Evolutionary conservation across 92 coral and sea anemone species (phyloP), one percentile per base, ranked within the genome.

Genomic region (Metridium senile): DNA sequence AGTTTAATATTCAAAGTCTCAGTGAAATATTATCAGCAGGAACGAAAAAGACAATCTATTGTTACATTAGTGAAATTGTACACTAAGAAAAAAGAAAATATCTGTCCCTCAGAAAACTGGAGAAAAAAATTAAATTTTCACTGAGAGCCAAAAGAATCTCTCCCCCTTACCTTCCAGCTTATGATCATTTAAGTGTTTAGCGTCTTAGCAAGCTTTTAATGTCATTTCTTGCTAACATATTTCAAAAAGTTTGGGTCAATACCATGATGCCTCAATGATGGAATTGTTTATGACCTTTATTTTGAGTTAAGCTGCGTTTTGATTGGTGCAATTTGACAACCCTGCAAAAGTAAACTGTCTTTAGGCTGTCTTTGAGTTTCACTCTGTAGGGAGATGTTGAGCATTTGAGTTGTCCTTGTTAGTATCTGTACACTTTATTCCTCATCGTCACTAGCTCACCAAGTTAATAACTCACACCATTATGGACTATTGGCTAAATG

Each of bases 401-500:
- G 74, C 66, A 77, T 65, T 32, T 77, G 74, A 77, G 82, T 13
- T 27, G 32, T 59, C 33, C 22, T 20, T 26, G 52, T 77, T 56
- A 11, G 31, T 47, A 46, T 77, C 74, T 77, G 82, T 67, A 67
- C 54, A 27, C 27, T 35, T 16, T 49, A 65, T 51, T 33, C 51
- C 31, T 26, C 82, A 77, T 67, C 66, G 13, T 26, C 82, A 53
- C 82, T 65, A 52, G 72, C 66, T 72, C 82, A 64, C 33, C 39
- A 64, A 54, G 59, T 34, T 32, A 35, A 31, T 13, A 79, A 30
- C 45, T 23, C 61, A 33, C 46, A 25, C 19, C 23, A 79, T 33
- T 62, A 79, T 79, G 84, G 84, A 79, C 65, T 79, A 79, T 74
- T 79, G 84, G 84, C 70, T 79, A 21, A 70, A 59, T 31, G 70